Conservation (phyloP, 2,797 vertebrate genomes). For the Anguilla megastoma region DNA sequence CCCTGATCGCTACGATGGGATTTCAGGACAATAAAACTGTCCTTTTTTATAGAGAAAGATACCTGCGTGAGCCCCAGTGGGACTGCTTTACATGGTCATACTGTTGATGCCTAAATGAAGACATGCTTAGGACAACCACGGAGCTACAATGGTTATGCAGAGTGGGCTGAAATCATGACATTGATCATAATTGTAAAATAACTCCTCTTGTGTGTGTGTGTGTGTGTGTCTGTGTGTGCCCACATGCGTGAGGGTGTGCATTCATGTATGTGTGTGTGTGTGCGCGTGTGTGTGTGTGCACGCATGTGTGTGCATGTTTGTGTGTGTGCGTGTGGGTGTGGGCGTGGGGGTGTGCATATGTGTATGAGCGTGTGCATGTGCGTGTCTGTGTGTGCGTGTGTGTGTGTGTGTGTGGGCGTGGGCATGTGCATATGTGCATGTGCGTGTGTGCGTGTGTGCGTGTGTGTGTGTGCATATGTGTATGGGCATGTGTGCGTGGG, state of each 20-base stretch:
- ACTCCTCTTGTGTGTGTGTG: background rate
- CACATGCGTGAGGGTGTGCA: background rate
- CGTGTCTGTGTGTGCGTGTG: background rate
- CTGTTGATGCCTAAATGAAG: background rate
- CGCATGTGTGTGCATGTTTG: no score
- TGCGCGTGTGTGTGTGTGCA: background rate
- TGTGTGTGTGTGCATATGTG: background rate
- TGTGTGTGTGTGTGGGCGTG: background rate
- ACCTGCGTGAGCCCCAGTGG: background rate
- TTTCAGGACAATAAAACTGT: slow-evolving; percentile 27
- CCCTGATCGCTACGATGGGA: slow-evolving; percentile 21
- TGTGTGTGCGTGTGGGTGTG: background rate
- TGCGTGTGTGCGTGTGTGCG: background rate
- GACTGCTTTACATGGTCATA: slow-evolving; percentile 9
- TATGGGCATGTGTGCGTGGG: background rate
- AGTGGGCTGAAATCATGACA: background rate
- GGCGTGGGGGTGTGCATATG: no score
- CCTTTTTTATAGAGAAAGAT: slow-evolving; percentile 21
- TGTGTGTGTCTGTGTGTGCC: background rate
- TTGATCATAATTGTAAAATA: background rate
- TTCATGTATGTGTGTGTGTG: background rate
- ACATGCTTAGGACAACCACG: background rate
- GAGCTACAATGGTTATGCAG: background rate
- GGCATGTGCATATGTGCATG: background rate
- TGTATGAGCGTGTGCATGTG: background rate